A percentile compares a stretch with the other conserved stretches of the same genome.
Conservation (phyloP, 2,888 invertebrate species). For the Pinctada fucata region DNA sequence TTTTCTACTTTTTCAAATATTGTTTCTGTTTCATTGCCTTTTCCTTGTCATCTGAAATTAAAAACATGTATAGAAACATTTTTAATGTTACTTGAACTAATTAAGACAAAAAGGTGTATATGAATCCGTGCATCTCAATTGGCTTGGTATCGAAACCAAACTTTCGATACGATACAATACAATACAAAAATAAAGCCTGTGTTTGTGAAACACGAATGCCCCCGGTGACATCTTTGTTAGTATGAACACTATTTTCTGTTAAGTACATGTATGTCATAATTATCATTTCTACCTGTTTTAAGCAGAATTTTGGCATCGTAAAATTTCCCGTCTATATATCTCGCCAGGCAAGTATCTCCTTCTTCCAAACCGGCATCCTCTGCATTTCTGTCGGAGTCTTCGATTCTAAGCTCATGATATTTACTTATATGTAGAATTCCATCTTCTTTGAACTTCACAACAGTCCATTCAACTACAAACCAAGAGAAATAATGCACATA, state of each 20-base stretch:
- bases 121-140: too few relatives aligned
- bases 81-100: too few relatives aligned
- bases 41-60: background rate
- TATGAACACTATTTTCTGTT: too few relatives aligned
- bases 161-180: too few relatives aligned
- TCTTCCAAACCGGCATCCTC: background rate
- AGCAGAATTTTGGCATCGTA: slow-evolving; percentile 2
- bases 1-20: background rate
- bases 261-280: too few relatives aligned
- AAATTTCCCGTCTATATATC: background rate
- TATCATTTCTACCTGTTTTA: background rate
- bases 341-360: background rate
- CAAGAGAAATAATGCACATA: background rate
- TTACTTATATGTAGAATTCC: background rate
- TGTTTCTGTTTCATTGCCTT: background rate
- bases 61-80: background rate
- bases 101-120: too few relatives aligned
- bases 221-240: too few relatives aligned
- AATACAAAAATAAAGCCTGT: too few relatives aligned
- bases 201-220: too few relatives aligned
- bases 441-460: background rate
- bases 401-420: background rate
- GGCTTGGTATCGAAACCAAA: too few relatives aligned
- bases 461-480: background rate
- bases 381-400: background rate